These are phyloP conservation scores for Todiramphus chloris DNA, from an alignment of 2,113 vertebrate genomes.

Conservation along the genomic window DNA sequence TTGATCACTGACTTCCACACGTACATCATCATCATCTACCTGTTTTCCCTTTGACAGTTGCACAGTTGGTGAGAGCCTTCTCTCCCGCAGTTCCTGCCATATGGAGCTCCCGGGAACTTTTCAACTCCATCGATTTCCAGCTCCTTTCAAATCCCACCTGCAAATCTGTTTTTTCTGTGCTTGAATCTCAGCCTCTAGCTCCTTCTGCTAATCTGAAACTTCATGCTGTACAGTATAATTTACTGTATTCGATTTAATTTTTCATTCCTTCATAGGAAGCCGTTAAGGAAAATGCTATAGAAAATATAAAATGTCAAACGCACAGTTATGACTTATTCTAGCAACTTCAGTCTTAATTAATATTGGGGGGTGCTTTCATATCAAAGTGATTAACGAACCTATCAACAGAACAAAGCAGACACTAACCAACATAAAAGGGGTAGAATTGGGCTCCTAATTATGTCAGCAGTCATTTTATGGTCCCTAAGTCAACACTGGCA, in stretches of 20 bases:
- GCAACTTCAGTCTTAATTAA: neutral
- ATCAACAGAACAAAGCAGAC: neutral
- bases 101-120: constrained; percentile 58
- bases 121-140: constrained; percentile 55
- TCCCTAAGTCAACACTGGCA: neutral
- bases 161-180: constrained; percentile 30
- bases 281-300: neutral
- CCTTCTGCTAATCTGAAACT: constrained; percentile 21
- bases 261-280: neutral
- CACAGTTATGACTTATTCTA: neutral
- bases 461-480: neutral
- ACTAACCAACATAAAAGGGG: neutral
- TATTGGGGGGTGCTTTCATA: neutral
- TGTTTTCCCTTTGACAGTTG: constrained; percentile 11
- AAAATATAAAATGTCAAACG: neutral
- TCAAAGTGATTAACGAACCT: neutral
- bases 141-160: constrained; percentile 65
- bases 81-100: constrained; percentile 40
- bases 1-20: constrained; percentile 2
- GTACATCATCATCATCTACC: neutral
- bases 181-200: constrained; percentile 18
- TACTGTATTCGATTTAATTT: neutral
- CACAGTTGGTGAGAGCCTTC: constrained; percentile 38
- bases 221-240: neutral
- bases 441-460: neutral